Base-by-base conservation (phyloP, 2,888 invertebrate species). In the Melipona bicolor region DNA sequence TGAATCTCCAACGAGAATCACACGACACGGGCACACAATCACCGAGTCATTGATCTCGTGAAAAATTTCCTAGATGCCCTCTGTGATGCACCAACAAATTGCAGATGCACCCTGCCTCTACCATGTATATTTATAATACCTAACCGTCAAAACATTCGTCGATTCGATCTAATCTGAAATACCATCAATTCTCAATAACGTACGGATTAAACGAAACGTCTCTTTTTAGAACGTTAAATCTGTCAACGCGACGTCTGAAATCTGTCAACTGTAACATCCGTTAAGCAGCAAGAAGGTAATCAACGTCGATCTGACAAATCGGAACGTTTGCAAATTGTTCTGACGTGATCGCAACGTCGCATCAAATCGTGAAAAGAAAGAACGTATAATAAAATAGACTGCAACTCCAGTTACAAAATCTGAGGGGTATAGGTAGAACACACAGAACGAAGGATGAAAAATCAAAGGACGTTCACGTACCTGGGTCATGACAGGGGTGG, bases 401-500 rank as follows among this genome's bases (percentile, higher is more conserved):
- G 61, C 56, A 71, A 80, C 27, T 5, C 2, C 19, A 17, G 32
- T 54, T 17, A 50, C 19, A 13, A 54, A n/a, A 61, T 24, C n/a
- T n/a, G 17, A 4, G n/a, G 24, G 54, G 9, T 11, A 32, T 32
- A 21, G 9, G 11, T 15, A 24, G 32, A 32, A 11, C n/a, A 11
- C 54, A 43, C 15, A 50, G 27, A 13, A n/a, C 54, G 49, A 72
- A 71, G 15, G 13, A 21, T 27, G 21, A 24, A 36, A 27, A 24
- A 43, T 59, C 13, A n/a, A 19, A 56, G 50, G 43, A 61, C 27
- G 17, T 32, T 69, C 61, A 62, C 90, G 73, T 89, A 93, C 92
- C 92, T 92, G 89, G 88, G 91, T 92, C 92, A 92, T 91, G 91
- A 91, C 81, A 88, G 84, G 86, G 87, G 85, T 77, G 86, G 89